phyloP scores from a whole-genome alignment of 1,140 invertebrate species.

The Lepidostoma basale region DNA sequence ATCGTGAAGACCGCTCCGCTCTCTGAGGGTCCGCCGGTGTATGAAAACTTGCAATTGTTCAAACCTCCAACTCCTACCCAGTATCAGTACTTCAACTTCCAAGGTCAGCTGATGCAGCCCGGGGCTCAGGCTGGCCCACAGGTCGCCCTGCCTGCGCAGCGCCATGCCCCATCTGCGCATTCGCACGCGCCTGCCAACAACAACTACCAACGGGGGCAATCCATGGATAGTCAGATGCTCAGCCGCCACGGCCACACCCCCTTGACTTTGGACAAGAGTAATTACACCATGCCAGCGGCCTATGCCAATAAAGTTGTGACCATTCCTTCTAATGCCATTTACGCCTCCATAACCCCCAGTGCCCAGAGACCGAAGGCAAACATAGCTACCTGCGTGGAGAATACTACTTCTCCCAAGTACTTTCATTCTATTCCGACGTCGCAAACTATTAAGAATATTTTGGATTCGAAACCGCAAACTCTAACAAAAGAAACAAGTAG shows the following conservation, averaged over 20 bases:
- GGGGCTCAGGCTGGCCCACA: slow-evolving; percentile 20
- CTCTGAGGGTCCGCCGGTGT: slow-evolving; percentile 64
- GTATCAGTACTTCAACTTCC: slow-evolving; percentile 20
- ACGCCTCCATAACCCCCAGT: slow-evolving; percentile 61
- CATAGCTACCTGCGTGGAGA: slow-evolving; percentile 58
- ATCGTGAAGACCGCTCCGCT: slow-evolving; percentile 48
- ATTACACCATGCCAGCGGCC: slow-evolving; percentile 51
- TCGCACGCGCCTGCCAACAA: slow-evolving; percentile 42
- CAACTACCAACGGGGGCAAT: slow-evolving; percentile 51
- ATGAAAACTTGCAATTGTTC: slow-evolving; percentile 70
- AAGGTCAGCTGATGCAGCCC: neutral
- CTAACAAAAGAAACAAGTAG: slow-evolving; percentile 51
- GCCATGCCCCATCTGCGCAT: slow-evolving; percentile 49
- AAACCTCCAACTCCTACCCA: slow-evolving; percentile 9
- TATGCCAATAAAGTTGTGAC: slow-evolving; percentile 58
- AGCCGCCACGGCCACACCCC: slow-evolving; percentile 52
- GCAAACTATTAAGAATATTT: slow-evolving; percentile 24
- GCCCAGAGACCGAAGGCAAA: slow-evolving; percentile 61
- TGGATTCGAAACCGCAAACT: slow-evolving; percentile 50
- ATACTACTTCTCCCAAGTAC: slow-evolving; percentile 55
- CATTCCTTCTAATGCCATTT: slow-evolving; percentile 59
- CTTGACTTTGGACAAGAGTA: slow-evolving; percentile 50
- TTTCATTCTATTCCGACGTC: slow-evolving; percentile 56
- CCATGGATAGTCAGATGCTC: slow-evolving; percentile 52
- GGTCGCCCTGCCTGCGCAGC: slow-evolving; percentile 46